These are phyloP conservation scores for Nematolebias whitei DNA, from an alignment of 2,113 vertebrate species.

Conservation along the genomic window DNA sequence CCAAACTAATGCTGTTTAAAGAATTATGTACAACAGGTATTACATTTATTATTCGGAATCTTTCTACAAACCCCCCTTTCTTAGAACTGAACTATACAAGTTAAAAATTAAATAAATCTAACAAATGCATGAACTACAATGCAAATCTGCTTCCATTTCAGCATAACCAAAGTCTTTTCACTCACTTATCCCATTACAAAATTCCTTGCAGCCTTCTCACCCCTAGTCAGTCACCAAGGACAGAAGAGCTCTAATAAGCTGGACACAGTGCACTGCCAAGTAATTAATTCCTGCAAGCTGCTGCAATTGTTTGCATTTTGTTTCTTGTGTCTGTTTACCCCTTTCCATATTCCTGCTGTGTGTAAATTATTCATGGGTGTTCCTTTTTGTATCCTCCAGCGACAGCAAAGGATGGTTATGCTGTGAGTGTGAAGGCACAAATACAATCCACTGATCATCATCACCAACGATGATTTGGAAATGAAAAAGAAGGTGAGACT, in stretches of 20 bases:
- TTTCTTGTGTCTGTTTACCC: constrained; percentile 63
- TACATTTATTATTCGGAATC: too few relatives aligned
- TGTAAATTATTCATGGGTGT: constrained; percentile 69
- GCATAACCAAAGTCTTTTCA: neutral
- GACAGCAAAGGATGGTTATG: constrained; percentile 34
- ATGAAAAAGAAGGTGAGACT: constrained; percentile 16
- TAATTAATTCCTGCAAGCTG: constrained; percentile 55
- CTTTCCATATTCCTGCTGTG: constrained; percentile 52
- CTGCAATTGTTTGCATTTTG: constrained; percentile 65
- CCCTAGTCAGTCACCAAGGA: constrained; percentile 46
- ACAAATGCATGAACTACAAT: constrained; percentile 12
- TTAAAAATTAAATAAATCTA: constrained; percentile 13
- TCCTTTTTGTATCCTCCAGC: constrained; percentile 48
- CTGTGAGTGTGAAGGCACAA: constrained; percentile 28
- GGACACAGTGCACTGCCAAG: neutral
- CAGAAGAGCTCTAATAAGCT: constrained; percentile 22
- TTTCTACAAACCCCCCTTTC: too few relatives aligned
- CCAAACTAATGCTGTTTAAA: too few relatives aligned
- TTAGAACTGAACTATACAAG: too few relatives aligned
- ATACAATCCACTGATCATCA: constrained; percentile 28
- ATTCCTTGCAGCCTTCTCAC: constrained; percentile 9
- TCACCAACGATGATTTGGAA: constrained; percentile 1
- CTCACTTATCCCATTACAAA: neutral
- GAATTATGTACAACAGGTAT: too few relatives aligned
- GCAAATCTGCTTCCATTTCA: constrained; percentile 11